Conservation (phyloP, 2,113 vertebrate species). For the Pteronura brasiliensis region DNA sequence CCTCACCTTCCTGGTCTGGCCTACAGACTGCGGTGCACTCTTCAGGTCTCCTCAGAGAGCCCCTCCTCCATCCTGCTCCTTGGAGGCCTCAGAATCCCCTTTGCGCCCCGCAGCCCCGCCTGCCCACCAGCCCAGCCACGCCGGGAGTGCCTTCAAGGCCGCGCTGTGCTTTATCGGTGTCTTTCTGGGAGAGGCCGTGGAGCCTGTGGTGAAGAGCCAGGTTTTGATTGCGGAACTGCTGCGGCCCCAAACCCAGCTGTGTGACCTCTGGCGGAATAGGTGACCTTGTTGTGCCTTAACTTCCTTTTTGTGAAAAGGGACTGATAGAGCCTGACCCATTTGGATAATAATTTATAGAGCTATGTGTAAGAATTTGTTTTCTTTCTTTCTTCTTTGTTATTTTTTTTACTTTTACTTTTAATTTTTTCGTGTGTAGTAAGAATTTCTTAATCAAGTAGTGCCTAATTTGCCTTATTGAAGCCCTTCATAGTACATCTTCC, state of each 20-base stretch:
- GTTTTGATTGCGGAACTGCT: neutral
- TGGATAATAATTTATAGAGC: neutral
- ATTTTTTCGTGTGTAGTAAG: neutral
- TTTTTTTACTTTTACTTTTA: neutral
- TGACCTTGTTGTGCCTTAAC: neutral
- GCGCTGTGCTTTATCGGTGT: neutral
- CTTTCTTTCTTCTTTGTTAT: neutral
- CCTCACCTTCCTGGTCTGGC: neutral
- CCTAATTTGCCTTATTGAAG: neutral
- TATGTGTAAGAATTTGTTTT: neutral
- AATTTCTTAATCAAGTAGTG: neutral
- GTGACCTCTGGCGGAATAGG: neutral
- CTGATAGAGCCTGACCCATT: neutral
- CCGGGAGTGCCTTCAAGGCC: neutral
- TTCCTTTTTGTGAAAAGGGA: neutral
- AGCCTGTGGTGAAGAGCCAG: neutral
- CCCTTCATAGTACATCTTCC: neutral
- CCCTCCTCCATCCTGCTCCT: neutral
- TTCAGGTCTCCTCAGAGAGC: neutral
- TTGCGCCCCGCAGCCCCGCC: neutral
- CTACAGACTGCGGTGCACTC: neutral
- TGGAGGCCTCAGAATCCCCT: neutral
- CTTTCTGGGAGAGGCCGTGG: neutral
- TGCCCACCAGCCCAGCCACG: neutral
- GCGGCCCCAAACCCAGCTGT: neutral